Percentiles rank a stretch among this genome's conserved stretches.
These are phyloP conservation scores for Bufo bufo DNA, from an alignment of 2,113 vertebrate species.

Conservation along the genomic window DNA sequence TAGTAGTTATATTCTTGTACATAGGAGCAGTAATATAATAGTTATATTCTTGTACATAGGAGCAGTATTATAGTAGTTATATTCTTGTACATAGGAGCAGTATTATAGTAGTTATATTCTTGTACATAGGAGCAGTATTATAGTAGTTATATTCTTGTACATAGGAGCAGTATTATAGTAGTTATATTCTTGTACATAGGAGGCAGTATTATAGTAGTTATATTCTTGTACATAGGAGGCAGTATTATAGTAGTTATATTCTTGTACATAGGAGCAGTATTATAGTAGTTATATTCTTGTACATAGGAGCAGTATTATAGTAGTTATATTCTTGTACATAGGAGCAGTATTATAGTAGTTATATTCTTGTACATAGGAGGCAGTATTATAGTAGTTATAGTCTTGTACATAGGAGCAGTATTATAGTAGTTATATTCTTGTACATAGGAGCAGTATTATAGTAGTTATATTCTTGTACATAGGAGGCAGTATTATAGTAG, in stretches of 20 bases:
- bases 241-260: slow-evolving; percentile 14
- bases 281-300: slow-evolving; percentile 10
- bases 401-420: neutral
- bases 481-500: too few relatives aligned
- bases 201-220: neutral
- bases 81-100: neutral
- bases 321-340: too few relatives aligned
- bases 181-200: too few relatives aligned
- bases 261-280: neutral
- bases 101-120: slow-evolving; percentile 6
- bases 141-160: neutral
- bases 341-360: too few relatives aligned
- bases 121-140: neutral
- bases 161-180: neutral
- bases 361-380: too few relatives aligned
- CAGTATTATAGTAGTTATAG: neutral
- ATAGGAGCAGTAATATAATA: too few relatives aligned
- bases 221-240: neutral
- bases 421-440: neutral
- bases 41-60: neutral
- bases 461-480: too few relatives aligned
- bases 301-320: neutral
- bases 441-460: too few relatives aligned
- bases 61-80: neutral
- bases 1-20: too few relatives aligned